These are phyloP conservation scores for Drosophila stalkeri DNA, from an alignment of 2,888 invertebrate genomes.

Conservation along the genomic window DNA sequence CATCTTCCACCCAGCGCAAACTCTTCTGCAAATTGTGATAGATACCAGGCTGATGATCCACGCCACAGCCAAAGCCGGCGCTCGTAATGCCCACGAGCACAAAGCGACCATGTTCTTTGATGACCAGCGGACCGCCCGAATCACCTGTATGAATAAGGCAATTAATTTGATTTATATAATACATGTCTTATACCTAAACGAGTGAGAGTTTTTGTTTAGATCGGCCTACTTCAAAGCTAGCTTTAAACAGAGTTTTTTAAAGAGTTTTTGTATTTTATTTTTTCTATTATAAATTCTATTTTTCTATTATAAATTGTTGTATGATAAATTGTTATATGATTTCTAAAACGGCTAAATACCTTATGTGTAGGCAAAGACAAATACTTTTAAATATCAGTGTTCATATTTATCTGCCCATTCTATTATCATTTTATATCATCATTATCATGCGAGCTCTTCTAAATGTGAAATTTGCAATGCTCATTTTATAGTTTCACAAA, in stretches of 20 bases:
- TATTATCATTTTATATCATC: neutral
- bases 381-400: neutral
- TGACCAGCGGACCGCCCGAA: constrained; percentile 92
- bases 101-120: constrained; percentile 89
- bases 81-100: constrained; percentile 93
- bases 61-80: constrained; percentile 94
- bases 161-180: neutral
- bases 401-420: neutral
- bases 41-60: constrained; percentile 94
- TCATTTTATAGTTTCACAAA: neutral
- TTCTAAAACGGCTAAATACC: too few relatives aligned
- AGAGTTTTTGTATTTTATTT: neutral
- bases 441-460: neutral
- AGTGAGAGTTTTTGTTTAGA: neutral
- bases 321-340: too few relatives aligned
- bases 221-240: neutral
- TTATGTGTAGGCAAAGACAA: too few relatives aligned
- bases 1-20: constrained; percentile 88
- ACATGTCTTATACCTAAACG: neutral
- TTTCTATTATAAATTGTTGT: too few relatives aligned
- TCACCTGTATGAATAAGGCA: constrained; percentile 87
- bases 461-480: neutral
- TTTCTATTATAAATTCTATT: neutral
- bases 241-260: neutral
- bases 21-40: constrained; percentile 92